phyloP scores from a whole-genome alignment of 2,113 vertebrate genomes.

The Nesospiza acunhae region DNA sequence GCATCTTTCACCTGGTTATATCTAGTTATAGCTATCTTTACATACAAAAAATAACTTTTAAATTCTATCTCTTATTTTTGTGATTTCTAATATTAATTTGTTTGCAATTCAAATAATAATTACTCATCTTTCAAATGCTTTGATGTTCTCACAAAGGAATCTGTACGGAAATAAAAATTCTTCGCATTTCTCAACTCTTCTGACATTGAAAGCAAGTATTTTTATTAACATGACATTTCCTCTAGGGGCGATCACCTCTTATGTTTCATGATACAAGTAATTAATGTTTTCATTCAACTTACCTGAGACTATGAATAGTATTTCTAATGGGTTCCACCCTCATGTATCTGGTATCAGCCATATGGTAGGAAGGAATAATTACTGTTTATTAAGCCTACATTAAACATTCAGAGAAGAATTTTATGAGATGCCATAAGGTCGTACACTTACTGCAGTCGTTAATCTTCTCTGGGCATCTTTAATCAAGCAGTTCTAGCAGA shows the following conservation, averaged over 20 bases:
- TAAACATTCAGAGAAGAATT: conserved; percentile 45
- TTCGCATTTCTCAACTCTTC: not conserved
- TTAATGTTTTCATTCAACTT: conserved; percentile 40
- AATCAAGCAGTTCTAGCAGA: conserved; percentile 26
- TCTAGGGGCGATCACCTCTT: not conserved
- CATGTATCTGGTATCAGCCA: not conserved
- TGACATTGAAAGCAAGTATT: not conserved
- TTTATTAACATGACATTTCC: not conserved
- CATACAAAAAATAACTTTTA: not conserved
- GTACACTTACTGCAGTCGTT: conserved; percentile 24
- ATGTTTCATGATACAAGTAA: conserved; percentile 3
- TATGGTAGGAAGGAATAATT: conserved; percentile 60
- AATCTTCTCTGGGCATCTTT: conserved; percentile 51
- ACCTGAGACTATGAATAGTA: not conserved
- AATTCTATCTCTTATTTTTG: not conserved
- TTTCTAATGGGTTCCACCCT: not conserved
- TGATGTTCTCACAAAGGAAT: not conserved
- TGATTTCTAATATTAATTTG: not conserved
- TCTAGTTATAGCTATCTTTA: not conserved
- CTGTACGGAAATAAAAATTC: not conserved
- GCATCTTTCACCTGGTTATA: not conserved
- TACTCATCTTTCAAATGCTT: not conserved
- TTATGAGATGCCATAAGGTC: conserved; percentile 56
- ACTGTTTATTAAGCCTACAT: conserved; percentile 49
- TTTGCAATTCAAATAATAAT: not conserved